Evolutionary conservation across 2,797 vertebrate genomes (phyloP).

Genomic region (Diglossa cyanea): DNA sequence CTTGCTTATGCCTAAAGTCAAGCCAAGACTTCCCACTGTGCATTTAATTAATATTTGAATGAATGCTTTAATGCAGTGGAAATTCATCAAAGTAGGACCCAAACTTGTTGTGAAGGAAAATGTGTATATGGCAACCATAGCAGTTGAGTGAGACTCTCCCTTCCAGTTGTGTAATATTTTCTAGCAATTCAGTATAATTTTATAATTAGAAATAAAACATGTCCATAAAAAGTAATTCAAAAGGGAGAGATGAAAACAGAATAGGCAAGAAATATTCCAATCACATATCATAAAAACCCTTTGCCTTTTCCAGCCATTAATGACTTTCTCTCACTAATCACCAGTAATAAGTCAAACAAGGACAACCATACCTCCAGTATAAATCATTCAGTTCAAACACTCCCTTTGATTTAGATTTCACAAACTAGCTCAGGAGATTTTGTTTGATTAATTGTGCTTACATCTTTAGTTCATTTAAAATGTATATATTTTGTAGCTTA

Average conservation of each 20-base stretch:
- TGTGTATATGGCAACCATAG: background rate
- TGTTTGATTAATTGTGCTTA: background rate
- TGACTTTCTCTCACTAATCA: background rate
- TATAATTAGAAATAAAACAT: background rate
- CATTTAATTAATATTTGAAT: conserved; percentile 28
- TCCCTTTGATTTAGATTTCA: background rate
- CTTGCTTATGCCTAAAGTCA: background rate
- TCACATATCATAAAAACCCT: background rate
- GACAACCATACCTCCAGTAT: background rate
- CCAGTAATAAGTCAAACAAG: background rate
- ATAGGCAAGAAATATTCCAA: background rate
- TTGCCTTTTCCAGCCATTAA: background rate
- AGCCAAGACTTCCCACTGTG: background rate
- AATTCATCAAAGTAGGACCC: background rate
- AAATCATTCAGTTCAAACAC: background rate
- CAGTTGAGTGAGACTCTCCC: background rate
- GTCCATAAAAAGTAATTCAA: background rate
- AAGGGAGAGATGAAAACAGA: background rate
- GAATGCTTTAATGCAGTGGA: background rate
- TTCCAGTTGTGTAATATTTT: background rate
- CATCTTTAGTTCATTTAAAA: background rate
- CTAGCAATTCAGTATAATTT: background rate
- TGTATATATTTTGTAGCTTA: background rate
- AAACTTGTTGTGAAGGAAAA: background rate
- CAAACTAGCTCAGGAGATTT: background rate